phyloP scores from a whole-genome alignment of 2,888 invertebrate species.

The Epinotia bilunana region DNA sequence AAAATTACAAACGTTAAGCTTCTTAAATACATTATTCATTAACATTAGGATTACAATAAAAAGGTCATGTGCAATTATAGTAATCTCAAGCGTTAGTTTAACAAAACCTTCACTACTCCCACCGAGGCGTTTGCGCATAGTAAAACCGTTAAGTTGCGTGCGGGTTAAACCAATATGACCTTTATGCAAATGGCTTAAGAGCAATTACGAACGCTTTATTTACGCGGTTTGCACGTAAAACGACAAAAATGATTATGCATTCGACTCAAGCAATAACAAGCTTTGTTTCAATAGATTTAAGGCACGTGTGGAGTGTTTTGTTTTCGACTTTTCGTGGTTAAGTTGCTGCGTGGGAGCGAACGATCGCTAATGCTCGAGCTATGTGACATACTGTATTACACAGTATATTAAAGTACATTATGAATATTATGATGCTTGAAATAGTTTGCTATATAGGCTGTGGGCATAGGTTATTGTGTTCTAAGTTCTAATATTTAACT shows the following conservation, averaged over 20 bases:
- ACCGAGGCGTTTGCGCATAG: conserved; percentile 22
- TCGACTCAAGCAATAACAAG: background rate
- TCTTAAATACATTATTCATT: conserved; percentile 35
- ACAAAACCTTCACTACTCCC: conserved; percentile 32
- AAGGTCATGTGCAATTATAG: conserved; percentile 32
- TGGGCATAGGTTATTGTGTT: background rate
- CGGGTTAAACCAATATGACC: conserved; percentile 4
- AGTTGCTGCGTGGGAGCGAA: conserved; percentile 22
- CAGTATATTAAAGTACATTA: conserved; percentile 10
- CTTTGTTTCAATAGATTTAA: background rate
- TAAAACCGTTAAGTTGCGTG: background rate
- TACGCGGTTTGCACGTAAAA: conserved; percentile 6
- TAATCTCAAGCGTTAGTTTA: conserved; percentile 28
- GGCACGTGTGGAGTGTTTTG: background rate
- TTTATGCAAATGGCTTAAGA: conserved; percentile 9
- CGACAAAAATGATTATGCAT: background rate
- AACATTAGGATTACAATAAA: conserved; percentile 32
- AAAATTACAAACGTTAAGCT: conserved; percentile 24
- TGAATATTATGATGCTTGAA: conserved; percentile 13
- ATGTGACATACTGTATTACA: conserved; percentile 8
- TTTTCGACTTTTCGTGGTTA: background rate
- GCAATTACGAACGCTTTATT: conserved; percentile 9
- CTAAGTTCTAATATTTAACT: background rate
- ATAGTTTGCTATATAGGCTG: background rate
- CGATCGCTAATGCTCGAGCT: conserved; percentile 24